Base-by-base conservation (phyloP, 1,140 invertebrate genomes). In the Drosophila virilis region DNA sequence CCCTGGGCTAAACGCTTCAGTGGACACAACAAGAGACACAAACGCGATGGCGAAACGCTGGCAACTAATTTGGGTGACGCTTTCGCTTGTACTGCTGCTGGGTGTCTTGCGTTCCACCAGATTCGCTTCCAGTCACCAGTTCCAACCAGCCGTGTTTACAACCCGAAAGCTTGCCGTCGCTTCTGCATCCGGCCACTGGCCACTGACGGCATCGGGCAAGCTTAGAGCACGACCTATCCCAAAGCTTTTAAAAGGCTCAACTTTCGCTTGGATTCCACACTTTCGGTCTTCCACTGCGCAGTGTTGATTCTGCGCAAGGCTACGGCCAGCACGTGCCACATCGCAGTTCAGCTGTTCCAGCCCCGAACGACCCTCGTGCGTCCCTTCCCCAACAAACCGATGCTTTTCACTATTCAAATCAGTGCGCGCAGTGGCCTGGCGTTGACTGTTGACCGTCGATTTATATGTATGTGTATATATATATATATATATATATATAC, bases 41-140 rank as follows among this genome's bases (percentile, higher is more conserved):
- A 86, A 77, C 84, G 79, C 84, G 77, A 77, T 57, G 83, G 80
- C 83, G 80, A 83, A 88, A 88, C 84, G 80, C 77, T 89, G 77
- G 78, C 84, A 89, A 89, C 84, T 89, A 90, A 89, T 90, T 89
- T 90, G 85, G 80, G 85, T 89, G 77, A 80, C 80, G 60, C 59
- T 57, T 38, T 40, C 57, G 54, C 77, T 70, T 71, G 50, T 28
- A 22, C 52, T 79, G 64, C 61, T 45, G 57, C 52, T 55, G 13
- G 65, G 62, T 55, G 43, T 76, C 43, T 58, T 77, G 52, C 15
- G 68, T 69, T 79, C 74, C 77, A 79, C 74, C 10, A 58, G 40
- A 7, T 9, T 32, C 32, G 42, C 50, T 74, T 55, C 57, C 65
- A 74, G 45, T 38, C 60, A 40, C 48, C 45, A 12, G 13, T 46